Conservation (phyloP, 2,113 vertebrate genomes). For the Canis aureus region DNA sequence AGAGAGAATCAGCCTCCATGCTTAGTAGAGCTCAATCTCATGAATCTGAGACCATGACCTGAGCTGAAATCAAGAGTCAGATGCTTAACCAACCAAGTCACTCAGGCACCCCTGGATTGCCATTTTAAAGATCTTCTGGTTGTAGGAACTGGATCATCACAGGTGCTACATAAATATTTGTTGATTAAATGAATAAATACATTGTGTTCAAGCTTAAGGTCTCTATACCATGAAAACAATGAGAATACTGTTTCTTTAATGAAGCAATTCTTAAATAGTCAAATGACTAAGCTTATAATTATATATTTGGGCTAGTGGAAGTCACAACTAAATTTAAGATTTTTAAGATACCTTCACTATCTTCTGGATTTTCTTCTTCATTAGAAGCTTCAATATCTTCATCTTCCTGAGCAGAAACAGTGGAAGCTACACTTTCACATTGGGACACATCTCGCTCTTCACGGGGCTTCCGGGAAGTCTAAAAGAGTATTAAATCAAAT, state of each 20-base stretch:
- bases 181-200: conserved; percentile 20
- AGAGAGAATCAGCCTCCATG: not conserved
- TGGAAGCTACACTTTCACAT: conserved; percentile 94
- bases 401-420: conserved; percentile 95
- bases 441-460: conserved; percentile 95
- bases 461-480: conserved; percentile 92
- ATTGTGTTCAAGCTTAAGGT: conserved; percentile 9
- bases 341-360: conserved; percentile 94
- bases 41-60: not conserved
- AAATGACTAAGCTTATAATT: conserved; percentile 29
- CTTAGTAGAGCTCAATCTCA: not conserved
- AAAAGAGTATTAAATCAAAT: not conserved
- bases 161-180: not conserved
- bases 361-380: conserved; percentile 97
- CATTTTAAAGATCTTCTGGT: not conserved
- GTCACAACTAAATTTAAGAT: not conserved
- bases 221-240: not conserved
- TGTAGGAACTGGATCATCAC: not conserved
- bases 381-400: conserved; percentile 93
- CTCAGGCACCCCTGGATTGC: not conserved
- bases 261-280: conserved; percentile 24
- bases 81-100: not conserved
- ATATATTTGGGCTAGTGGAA: not conserved
- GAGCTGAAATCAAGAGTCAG: not conserved
- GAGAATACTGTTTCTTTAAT: not conserved